These are phyloP conservation scores for Synanthedon vespiformis DNA, from an alignment of 2,888 invertebrate species.

Conservation along the genomic window DNA sequence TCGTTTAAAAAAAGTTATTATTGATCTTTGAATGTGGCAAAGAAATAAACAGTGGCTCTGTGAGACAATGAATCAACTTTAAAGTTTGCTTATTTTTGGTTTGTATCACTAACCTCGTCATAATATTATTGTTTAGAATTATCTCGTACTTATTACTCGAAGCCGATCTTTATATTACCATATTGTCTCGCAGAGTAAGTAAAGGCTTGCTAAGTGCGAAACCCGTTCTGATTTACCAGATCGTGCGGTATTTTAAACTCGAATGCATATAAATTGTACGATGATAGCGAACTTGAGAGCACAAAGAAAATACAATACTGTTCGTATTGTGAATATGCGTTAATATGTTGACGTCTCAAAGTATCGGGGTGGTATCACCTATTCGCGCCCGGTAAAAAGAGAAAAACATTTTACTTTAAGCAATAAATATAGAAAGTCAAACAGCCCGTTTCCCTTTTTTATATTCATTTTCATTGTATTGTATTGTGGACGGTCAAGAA, in stretches of 20 bases:
- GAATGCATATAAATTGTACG: conserved; percentile 56
- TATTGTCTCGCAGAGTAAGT: conserved; percentile 17
- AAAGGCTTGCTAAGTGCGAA: conserved; percentile 22
- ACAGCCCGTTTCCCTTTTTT: too few relatives aligned
- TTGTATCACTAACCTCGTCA: too few relatives aligned
- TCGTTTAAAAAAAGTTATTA: too few relatives aligned
- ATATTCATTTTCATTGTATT: too few relatives aligned
- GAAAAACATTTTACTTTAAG: too few relatives aligned
- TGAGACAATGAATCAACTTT: too few relatives aligned
- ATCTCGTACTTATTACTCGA: not conserved
- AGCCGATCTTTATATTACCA: not conserved
- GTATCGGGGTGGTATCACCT: not conserved
- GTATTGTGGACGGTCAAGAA: too few relatives aligned
- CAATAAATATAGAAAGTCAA: too few relatives aligned
- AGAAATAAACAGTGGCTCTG: too few relatives aligned
- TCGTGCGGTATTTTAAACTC: conserved; percentile 60
- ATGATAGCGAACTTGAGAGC: conserved; percentile 52
- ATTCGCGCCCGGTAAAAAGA: not conserved
- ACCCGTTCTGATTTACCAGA: conserved; percentile 65
- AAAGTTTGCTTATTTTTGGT: too few relatives aligned
- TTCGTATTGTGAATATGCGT: not conserved
- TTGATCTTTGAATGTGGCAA: too few relatives aligned
- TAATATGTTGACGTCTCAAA: not conserved
- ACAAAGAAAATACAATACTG: conserved; percentile 30
- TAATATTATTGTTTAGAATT: not conserved